These are phyloP conservation scores for Diaphora mendica DNA, from an alignment of 2,888 invertebrate species.

Conservation along the genomic window DNA sequence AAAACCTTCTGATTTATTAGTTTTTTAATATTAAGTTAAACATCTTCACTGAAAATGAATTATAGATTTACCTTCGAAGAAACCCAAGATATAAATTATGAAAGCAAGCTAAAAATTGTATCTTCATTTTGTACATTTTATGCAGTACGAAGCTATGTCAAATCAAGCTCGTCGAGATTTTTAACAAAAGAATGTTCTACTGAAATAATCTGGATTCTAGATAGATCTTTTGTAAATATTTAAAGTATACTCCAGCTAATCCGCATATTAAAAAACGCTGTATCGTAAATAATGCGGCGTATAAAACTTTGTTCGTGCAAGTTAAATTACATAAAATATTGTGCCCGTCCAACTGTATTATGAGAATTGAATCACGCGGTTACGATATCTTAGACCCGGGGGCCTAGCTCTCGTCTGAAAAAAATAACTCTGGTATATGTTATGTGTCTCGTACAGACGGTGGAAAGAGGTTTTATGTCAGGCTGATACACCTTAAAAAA, in stretches of 20 bases:
- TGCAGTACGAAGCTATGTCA: background rate
- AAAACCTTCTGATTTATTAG: no score
- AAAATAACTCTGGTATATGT: slow-evolving; percentile 45
- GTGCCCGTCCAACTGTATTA: slow-evolving; percentile 42
- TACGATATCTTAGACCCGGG: slow-evolving; percentile 43
- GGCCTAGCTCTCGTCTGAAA: slow-evolving; percentile 37
- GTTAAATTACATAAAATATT: slow-evolving; percentile 47
- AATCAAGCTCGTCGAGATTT: background rate
- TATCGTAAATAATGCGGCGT: slow-evolving; percentile 3
- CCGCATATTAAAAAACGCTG: slow-evolving; percentile 13
- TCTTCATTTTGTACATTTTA: background rate
- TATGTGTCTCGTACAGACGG: slow-evolving; percentile 22
- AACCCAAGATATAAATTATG: background rate
- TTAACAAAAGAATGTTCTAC: background rate
- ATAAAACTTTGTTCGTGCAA: slow-evolving; percentile 24
- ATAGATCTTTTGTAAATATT: background rate
- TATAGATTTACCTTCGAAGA: background rate
- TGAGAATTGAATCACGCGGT: slow-evolving; percentile 49
- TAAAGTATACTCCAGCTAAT: slow-evolving; percentile 7
- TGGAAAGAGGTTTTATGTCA: slow-evolving; percentile 6
- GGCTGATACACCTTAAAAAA: background rate
- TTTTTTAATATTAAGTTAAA: no score
- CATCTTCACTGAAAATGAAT: background rate
- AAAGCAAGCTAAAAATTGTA: background rate
- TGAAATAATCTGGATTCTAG: background rate